These are phyloP conservation scores for Aphidoletes aphidimyza DNA, from an alignment of 2,888 invertebrate species.

Conservation along the genomic window DNA sequence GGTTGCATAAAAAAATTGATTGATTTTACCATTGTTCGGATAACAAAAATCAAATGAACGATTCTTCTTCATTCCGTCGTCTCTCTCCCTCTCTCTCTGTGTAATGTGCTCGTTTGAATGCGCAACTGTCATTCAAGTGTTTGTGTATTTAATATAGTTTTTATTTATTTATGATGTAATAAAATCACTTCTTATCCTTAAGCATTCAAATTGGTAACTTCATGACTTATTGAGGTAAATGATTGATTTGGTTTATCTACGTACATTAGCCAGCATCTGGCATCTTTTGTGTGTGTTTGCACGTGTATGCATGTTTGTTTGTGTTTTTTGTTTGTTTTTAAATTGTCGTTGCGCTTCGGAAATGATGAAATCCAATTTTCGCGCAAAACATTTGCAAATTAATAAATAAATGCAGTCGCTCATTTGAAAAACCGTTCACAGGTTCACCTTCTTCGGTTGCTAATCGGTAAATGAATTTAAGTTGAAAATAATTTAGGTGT, in stretches of 20 bases:
- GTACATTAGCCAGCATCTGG: neutral
- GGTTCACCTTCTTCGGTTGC: conserved; percentile 3
- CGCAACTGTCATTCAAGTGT: neutral
- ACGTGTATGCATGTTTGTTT: neutral
- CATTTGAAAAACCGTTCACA: neutral
- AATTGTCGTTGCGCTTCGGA: neutral
- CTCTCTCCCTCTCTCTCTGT: no score
- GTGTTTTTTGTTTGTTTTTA: neutral
- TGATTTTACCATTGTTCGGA: neutral
- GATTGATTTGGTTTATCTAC: conserved; percentile 1
- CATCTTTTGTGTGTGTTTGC: neutral
- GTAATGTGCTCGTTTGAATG: no score
- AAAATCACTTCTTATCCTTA: conserved; percentile 2
- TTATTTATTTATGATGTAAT: conserved; percentile 35
- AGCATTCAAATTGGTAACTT: neutral
- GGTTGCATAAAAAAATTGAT: neutral
- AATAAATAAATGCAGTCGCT: neutral
- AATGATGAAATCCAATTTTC: conserved; percentile 44
- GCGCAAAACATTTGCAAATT: conserved; percentile 18
- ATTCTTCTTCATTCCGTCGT: no score
- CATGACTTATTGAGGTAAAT: neutral
- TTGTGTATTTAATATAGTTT: neutral
- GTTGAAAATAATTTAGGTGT: neutral
- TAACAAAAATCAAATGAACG: conserved; percentile 10
- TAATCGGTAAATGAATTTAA: neutral